Percentiles rank a stretch among this genome's conserved stretches.
phyloP scores from a whole-genome alignment of 2,888 invertebrate species.

The Orchesella flavescens region DNA sequence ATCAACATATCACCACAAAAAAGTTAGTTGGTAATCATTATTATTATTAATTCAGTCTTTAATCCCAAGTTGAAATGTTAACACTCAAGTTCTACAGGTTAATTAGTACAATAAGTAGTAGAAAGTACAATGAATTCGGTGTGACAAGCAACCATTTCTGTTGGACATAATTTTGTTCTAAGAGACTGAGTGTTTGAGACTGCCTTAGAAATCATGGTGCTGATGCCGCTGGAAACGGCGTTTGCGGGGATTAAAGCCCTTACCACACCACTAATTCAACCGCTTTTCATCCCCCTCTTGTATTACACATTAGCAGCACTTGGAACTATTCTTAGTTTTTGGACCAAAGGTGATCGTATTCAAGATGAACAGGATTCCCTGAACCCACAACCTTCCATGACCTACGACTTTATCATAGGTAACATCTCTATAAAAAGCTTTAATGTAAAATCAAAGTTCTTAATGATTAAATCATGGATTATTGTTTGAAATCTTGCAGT shows the following conservation, averaged over 20 bases:
- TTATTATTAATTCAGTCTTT: no score
- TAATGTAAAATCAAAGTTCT: not conserved
- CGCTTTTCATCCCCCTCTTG: slow-evolving; percentile 46
- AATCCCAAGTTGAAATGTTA: not conserved
- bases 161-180: not conserved
- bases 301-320: slow-evolving; percentile 30
- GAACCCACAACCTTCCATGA: not conserved
- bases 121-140: not conserved
- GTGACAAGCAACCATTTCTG: no score
- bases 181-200: not conserved
- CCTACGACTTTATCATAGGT: slow-evolving; percentile 62
- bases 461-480: not conserved
- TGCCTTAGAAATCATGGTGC: not conserved
- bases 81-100: not conserved
- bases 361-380: slow-evolving; percentile 33
- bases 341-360: slow-evolving; percentile 46
- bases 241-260: slow-evolving; percentile 17
- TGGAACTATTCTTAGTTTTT: slow-evolving; percentile 25
- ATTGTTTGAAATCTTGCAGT: slow-evolving; percentile 10
- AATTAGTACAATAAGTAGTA: not conserved
- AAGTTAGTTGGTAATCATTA: no score
- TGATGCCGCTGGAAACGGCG: not conserved
- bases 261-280: slow-evolving; percentile 32
- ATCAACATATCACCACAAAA: no score
- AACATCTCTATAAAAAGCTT: not conserved